phyloP scores from a whole-genome alignment of 2,888 invertebrate genomes.

The Pterobdella sp. region DNA sequence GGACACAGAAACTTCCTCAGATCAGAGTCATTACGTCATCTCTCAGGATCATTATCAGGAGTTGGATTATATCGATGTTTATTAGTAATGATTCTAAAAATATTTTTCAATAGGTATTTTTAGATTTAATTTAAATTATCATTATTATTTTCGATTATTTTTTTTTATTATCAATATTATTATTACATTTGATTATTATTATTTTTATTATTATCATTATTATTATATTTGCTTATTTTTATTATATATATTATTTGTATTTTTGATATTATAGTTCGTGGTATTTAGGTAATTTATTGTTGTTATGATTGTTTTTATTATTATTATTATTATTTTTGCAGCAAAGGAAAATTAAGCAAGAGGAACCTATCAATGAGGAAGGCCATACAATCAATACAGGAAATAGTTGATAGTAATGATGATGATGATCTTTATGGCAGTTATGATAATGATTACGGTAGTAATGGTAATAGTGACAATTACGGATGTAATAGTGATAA shows the following conservation, averaged over 20 bases:
- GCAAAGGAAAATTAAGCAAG: not conserved
- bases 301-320: not conserved
- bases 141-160: too few species aligned
- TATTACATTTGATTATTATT: not conserved
- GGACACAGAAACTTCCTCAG: too few species aligned
- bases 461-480: not conserved
- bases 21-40: too few species aligned
- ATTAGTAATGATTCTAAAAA: too few species aligned
- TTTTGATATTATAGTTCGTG: not conserved
- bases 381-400: not conserved
- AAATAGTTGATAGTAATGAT: not conserved
- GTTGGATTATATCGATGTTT: too few species aligned
- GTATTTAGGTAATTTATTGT: not conserved
- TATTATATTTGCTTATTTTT: not conserved
- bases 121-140: too few species aligned
- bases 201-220: not conserved
- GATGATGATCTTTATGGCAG: conserved; percentile 1
- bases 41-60: too few species aligned
- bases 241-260: not conserved
- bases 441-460: conserved; percentile 1
- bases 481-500: not conserved
- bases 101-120: too few species aligned
- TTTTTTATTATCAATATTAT: not conserved
- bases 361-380: not conserved
- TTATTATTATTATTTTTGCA: not conserved